Base-by-base conservation (phyloP, 2,797 vertebrate genomes). In the Balearica regulorum region DNA sequence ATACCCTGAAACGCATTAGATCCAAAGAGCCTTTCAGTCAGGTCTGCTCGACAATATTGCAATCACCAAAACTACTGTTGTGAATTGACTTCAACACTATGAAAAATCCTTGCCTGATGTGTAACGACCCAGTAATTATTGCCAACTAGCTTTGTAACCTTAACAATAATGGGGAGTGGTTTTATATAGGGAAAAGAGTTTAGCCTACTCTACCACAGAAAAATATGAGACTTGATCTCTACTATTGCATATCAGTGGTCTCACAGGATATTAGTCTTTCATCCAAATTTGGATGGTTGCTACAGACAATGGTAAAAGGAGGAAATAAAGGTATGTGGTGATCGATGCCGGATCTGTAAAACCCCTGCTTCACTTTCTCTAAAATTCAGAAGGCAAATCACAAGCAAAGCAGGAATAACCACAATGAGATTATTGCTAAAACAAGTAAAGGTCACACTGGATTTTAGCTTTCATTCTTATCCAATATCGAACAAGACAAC, bases 41-140 rank as follows among this genome's bases (percentile, higher is more conserved):
- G 25, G 61, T 33, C 16, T 46, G 31, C n/a, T 60, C 0, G 0
- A 72, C 46, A 66, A 18, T 22, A 53, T 2, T n/a, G 12, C 25
- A 80, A 26, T 13, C 1, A 1, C 48, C 82, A 84, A 68, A 72
- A 80, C 39, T 39, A 60, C 18, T 49, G 39, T 2, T 4, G 0
- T 33, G 51, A 85, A 60, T 5, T 77, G 26, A 69, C 43, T 87
- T 76, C 31, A 70, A 16, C 6, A 5, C 55, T 46, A 58, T 2
- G 8, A 48, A 77, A 90, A 76, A 54, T 18, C 60, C 33, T 66
- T 44, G 15, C 9, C n/a, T 55, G 8, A 10, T 54, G 24, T 77
- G 25, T 21, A 61, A 65, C 0, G 0, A 61, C 16, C 44, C 57
- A 28, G 16, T 41, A 64, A 64, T 58, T 66, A 37, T 3, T 68